Percentiles rank a stretch among this genome's conserved stretches.
phyloP scores from a whole-genome alignment of 1,140 invertebrate species.

The Oscheius sp. region DNA sequence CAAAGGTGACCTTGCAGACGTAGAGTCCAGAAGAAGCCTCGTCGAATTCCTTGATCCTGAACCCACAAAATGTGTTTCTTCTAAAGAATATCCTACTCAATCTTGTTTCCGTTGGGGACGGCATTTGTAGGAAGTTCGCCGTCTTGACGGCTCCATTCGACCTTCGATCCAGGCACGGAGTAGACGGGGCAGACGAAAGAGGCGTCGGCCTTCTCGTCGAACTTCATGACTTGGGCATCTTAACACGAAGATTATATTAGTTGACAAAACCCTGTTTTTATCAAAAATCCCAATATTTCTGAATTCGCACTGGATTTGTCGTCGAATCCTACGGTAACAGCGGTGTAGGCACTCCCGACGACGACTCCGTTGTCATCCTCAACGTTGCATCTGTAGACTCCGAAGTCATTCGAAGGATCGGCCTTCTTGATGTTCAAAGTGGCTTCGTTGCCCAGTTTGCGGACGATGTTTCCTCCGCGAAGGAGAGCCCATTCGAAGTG shows the following conservation, averaged over 20 bases:
- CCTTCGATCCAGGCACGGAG: slow-evolving; percentile 55
- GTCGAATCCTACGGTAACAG: slow-evolving; percentile 53
- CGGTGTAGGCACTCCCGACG: slow-evolving; percentile 52
- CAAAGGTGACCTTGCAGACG: slow-evolving; percentile 52
- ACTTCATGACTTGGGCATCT: slow-evolving; percentile 25
- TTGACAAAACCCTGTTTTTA: too few relatives aligned
- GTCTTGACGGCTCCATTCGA: slow-evolving; percentile 44
- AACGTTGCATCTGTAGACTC: slow-evolving; percentile 59
- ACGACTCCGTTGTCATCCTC: slow-evolving; percentile 56
- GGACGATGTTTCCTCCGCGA: slow-evolving; percentile 53
- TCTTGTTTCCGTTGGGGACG: slow-evolving; percentile 49
- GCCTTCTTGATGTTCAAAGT: slow-evolving; percentile 52
- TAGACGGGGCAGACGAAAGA: slow-evolving; percentile 57
- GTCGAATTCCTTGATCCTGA: slow-evolving; percentile 55
- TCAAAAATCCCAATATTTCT: background rate
- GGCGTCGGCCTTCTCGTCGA: slow-evolving; percentile 57
- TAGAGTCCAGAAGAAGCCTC: slow-evolving; percentile 54
- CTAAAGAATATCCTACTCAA: slow-evolving; percentile 37
- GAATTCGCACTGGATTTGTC: slow-evolving; percentile 22
- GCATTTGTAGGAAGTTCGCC: slow-evolving; percentile 51
- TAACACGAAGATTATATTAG: background rate
- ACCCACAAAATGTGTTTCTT: slow-evolving; percentile 18
- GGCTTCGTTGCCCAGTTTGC: slow-evolving; percentile 47
- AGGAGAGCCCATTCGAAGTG: slow-evolving; percentile 56
- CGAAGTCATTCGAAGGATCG: slow-evolving; percentile 58